phyloP scores from a whole-genome alignment of 2,797 vertebrate species.

The Melanotaenia boesemani region DNA sequence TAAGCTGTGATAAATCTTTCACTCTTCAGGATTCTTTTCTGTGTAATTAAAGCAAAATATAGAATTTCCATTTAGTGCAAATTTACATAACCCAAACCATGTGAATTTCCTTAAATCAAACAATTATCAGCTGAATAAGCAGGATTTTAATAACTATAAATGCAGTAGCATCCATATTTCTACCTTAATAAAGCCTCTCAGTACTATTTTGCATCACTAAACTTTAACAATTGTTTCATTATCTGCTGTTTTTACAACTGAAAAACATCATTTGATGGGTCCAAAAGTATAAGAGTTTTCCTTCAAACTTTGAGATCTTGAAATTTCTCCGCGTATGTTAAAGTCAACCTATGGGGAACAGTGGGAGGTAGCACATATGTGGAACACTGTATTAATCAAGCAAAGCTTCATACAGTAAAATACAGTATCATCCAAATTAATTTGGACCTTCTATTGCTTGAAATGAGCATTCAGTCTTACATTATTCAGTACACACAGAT shows the following conservation, averaged over 20 bases:
- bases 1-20: too few species aligned
- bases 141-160: too few species aligned
- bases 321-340: neutral
- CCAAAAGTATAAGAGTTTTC: neutral
- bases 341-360: neutral
- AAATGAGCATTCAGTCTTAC: slow-evolving; percentile 22
- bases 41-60: too few species aligned
- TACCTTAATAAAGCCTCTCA: too few species aligned
- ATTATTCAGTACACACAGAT: slow-evolving; percentile 56
- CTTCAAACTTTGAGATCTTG: neutral
- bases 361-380: neutral
- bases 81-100: too few species aligned
- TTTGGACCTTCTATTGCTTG: slow-evolving; percentile 1
- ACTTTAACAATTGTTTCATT: neutral
- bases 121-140: too few species aligned
- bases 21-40: too few species aligned
- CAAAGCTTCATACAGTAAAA: slow-evolving; percentile 2
- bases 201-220: neutral
- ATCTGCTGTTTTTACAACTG: neutral
- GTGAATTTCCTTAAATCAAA: too few species aligned
- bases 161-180: too few species aligned
- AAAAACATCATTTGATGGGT: neutral
- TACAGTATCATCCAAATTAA: slow-evolving; percentile 29
- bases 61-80: too few species aligned
- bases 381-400: slow-evolving; percentile 13